Evolutionary conservation across 2,888 invertebrate genomes (phyloP), one percentile per base, ranked within the genome.

Genomic region (Eremobia ochroleuca): DNA sequence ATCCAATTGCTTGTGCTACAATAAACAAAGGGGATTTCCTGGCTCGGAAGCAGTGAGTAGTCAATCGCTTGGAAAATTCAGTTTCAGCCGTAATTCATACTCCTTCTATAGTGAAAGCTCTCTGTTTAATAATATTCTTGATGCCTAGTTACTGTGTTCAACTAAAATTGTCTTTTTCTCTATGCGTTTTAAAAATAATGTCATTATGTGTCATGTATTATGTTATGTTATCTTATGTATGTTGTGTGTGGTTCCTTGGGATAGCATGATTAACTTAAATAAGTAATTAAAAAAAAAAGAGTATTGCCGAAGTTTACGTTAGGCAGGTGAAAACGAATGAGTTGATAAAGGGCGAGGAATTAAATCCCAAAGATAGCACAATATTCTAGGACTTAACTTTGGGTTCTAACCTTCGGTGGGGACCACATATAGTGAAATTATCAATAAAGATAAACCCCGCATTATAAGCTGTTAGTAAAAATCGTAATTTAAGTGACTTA

Each of bases 31-130:
- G 8, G 18, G 40, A 31, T 73, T 55, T 65, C n/a, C n/a, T 31
- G n/a, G 6, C 59, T 75, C 25, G 49, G 34, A 15, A 37, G 21
- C 75, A 25, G 49, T 61, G 40, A 59, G 75, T 75, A 55, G 46
- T 37, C 37, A n/a, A 61, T 61, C 61, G 52, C 21, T 67, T 73
- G 46, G 66, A 75, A 67, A 76, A 67, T 76, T 67, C 40, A 52
- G 59, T 49, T 61, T 49, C 59, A 61, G 28, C 4, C 40, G 15
- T 49, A 52, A 31, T 28, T 59, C 34, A 46, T 25, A 59, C 11
- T 49, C n/a, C n/a, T 21, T 13, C 18, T 31, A 55, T 66, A 31
- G 31, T 55, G 18, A 31, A 31, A 66, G 25, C 40, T 66, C 18
- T 31, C 5, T 31, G 11, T 34, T 46, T 74, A 65, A 65, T 46